phyloP scores from a whole-genome alignment of 2,888 invertebrate species.

The Platynereis dumerilii region DNA sequence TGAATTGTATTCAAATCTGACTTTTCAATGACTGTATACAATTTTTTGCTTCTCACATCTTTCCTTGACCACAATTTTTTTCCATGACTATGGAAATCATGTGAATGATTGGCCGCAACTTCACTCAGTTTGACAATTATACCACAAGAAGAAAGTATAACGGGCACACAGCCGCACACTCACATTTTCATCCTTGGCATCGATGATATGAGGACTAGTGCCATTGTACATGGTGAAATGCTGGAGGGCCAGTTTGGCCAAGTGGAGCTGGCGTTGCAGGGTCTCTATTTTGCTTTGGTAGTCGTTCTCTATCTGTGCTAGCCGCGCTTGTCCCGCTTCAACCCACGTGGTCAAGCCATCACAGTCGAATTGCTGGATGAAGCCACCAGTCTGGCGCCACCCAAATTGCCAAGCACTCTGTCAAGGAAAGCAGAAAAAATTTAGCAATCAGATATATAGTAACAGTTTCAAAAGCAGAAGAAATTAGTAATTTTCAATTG shows the following conservation, averaged over 20 bases:
- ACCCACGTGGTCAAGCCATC: constrained; percentile 76
- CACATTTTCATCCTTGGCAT: constrained; percentile 32
- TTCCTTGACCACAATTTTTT: no score
- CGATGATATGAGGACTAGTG: constrained; percentile 18
- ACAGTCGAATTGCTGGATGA: constrained; percentile 41
- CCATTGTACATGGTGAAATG: constrained; percentile 54
- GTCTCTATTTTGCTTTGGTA: constrained; percentile 74
- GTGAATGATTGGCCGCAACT: no score
- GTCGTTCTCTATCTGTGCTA: constrained; percentile 76
- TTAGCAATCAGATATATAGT: background rate
- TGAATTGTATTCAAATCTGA: no score
- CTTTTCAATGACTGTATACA: no score
- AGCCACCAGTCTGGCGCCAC: constrained; percentile 6
- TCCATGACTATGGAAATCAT: no score
- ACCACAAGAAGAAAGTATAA: no score
- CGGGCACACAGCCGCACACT: no score
- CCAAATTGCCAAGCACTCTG: constrained; percentile 18
- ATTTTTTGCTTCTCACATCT: no score
- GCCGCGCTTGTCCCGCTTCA: constrained; percentile 77
- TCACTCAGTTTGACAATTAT: no score
- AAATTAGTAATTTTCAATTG: background rate
- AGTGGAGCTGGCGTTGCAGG: constrained; percentile 78
- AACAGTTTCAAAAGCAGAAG: background rate
- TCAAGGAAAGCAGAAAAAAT: background rate
- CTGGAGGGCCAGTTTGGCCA: constrained; percentile 77